These are phyloP conservation scores for Manduca sexta DNA, from an alignment of 1,140 invertebrate genomes.

Conservation along the genomic window DNA sequence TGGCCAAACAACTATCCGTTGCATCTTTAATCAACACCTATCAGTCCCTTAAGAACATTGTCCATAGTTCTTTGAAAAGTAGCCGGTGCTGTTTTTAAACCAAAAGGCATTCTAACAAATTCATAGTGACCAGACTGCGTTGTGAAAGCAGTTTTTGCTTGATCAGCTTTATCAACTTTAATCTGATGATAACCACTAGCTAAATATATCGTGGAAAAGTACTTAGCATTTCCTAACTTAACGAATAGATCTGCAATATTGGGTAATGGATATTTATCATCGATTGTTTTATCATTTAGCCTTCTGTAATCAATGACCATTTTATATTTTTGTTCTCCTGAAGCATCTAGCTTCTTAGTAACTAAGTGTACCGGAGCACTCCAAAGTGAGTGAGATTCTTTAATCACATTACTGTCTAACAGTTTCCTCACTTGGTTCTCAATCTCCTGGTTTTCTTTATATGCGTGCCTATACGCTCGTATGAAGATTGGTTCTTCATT, in stretches of 20 bases:
- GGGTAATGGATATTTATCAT: conserved; percentile 8
- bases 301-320: conserved; percentile 7
- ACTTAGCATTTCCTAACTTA: neutral
- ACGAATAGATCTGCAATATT: conserved; percentile 8
- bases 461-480: conserved; percentile 2
- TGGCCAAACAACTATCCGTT: too few relatives aligned
- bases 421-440: conserved; percentile 5
- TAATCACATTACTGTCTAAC: conserved; percentile 1
- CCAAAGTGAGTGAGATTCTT: conserved; percentile 3
- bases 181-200: conserved; percentile 10
- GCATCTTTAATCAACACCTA: neutral
- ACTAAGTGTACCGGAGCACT: conserved; percentile 10
- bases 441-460: neutral
- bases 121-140: neutral
- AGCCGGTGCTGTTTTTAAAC: neutral
- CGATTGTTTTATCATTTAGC: conserved; percentile 6
- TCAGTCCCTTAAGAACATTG: neutral
- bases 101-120: neutral
- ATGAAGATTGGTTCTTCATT: conserved; percentile 10
- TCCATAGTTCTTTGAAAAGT: neutral
- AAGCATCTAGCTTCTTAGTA: conserved; percentile 10
- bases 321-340: conserved; percentile 4
- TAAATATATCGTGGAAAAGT: conserved; percentile 2
- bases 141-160: neutral
- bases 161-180: neutral